Conservation (phyloP, 2,888 invertebrate species). For the Rotaria magnacalcarata region DNA sequence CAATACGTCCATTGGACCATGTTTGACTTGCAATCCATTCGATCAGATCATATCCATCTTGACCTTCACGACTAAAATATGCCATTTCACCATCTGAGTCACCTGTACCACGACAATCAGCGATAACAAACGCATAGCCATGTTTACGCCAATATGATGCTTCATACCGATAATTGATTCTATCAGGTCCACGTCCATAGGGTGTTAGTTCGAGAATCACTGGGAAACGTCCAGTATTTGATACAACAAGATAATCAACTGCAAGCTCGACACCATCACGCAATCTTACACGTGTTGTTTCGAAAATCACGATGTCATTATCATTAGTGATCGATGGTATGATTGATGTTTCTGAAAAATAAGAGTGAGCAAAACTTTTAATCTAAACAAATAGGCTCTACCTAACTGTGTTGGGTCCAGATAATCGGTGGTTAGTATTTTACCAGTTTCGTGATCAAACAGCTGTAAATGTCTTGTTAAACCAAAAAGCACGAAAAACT, state of each 20-base stretch:
- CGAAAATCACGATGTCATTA: too few relatives aligned
- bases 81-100: conserved; percentile 41
- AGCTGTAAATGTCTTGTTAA: too few relatives aligned
- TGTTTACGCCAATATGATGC: neutral
- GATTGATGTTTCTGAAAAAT: too few relatives aligned
- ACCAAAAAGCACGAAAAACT: too few relatives aligned
- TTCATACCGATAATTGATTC: neutral
- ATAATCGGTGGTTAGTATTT: too few relatives aligned
- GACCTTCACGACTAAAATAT: conserved; percentile 34
- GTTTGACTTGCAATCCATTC: conserved; percentile 37
- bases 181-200: conserved; percentile 11
- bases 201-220: conserved; percentile 36
- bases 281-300: conserved; percentile 1
- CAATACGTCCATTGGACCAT: conserved; percentile 38
- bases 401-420: too few relatives aligned
- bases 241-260: neutral
- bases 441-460: too few relatives aligned
- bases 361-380: too few relatives aligned
- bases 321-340: too few relatives aligned
- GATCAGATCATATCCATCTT: conserved; percentile 42
- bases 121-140: conserved; percentile 38
- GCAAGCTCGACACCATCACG: conserved; percentile 35
- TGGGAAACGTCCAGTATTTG: neutral
- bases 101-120: conserved; percentile 39
- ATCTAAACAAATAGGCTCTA: too few relatives aligned